These are phyloP conservation scores for Xanthia icteritia DNA, from an alignment of 2,888 invertebrate species.

Conservation along the genomic window DNA sequence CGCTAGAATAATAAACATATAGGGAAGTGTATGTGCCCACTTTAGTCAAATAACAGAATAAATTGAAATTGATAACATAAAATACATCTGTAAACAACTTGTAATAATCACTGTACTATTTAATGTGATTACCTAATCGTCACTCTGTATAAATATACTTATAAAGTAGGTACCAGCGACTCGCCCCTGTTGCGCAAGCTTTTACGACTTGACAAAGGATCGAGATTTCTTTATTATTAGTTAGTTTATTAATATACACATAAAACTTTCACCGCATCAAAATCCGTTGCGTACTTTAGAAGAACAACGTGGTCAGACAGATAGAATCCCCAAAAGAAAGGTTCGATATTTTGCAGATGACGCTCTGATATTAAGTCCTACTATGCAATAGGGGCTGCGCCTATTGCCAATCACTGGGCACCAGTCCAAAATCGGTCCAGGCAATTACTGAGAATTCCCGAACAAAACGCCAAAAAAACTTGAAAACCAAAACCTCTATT, in stretches of 20 bases:
- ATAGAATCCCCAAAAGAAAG: background rate
- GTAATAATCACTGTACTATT: too few species aligned
- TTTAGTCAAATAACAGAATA: too few species aligned
- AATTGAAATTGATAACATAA: too few species aligned
- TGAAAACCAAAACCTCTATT: background rate
- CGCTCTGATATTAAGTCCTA: conserved; percentile 23
- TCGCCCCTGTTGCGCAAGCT: background rate
- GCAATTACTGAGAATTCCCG: conserved; percentile 1
- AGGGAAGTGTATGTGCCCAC: too few species aligned
- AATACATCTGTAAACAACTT: too few species aligned
- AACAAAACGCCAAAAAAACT: conserved; percentile 20
- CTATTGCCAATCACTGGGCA: conserved; percentile 33
- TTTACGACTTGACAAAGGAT: background rate
- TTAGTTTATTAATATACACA: background rate
- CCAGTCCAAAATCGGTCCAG: conserved; percentile 21
- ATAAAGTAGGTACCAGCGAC: too few species aligned
- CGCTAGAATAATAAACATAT: too few species aligned
- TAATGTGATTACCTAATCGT: too few species aligned
- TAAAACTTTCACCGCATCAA: too few species aligned
- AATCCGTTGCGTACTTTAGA: background rate
- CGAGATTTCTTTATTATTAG: background rate
- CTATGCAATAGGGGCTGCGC: background rate
- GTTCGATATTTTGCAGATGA: conserved; percentile 38
- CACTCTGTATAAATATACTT: too few species aligned
- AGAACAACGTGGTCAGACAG: background rate